phyloP scores from a whole-genome alignment of 37 sponge, comb jelly and placozoan genomes.

The Halichondria panicea region DNA sequence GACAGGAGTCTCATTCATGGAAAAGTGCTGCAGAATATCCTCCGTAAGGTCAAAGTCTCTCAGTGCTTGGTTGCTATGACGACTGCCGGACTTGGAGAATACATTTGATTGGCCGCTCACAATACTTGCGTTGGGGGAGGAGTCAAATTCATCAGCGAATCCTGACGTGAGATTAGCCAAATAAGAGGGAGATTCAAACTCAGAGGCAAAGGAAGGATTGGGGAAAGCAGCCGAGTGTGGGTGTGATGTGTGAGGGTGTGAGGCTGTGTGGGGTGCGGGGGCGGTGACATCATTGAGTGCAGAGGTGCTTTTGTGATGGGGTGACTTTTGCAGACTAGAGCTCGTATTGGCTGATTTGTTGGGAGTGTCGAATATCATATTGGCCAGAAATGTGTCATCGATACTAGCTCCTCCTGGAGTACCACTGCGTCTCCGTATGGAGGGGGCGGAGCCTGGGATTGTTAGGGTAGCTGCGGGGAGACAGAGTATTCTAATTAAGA shows the following conservation, averaged over 20 bases:
- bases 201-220: neutral
- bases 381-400: slow-evolving; percentile 49
- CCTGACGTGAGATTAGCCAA: slow-evolving; percentile 4
- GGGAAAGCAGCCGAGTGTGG: neutral
- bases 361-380: slow-evolving; percentile 51
- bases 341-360: neutral
- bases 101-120: neutral
- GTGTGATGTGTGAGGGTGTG: neutral
- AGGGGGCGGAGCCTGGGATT: slow-evolving; percentile 6
- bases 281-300: slow-evolving; percentile 43
- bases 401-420: slow-evolving; percentile 30
- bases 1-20: neutral
- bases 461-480: neutral
- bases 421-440: slow-evolving; percentile 1
- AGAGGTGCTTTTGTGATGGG: slow-evolving; percentile 53
- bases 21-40: slow-evolving; percentile 34
- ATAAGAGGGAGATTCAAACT: neutral
- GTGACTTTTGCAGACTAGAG: slow-evolving; percentile 22
- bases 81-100: neutral
- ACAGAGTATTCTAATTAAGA: neutral
- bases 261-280: neutral
- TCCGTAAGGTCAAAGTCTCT: slow-evolving; percentile 36
- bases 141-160: slow-evolving; percentile 14
- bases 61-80: neutral
- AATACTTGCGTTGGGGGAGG: neutral